Conservation (phyloP, 2,888 invertebrate genomes). For the Geotrupes spiniger region DNA sequence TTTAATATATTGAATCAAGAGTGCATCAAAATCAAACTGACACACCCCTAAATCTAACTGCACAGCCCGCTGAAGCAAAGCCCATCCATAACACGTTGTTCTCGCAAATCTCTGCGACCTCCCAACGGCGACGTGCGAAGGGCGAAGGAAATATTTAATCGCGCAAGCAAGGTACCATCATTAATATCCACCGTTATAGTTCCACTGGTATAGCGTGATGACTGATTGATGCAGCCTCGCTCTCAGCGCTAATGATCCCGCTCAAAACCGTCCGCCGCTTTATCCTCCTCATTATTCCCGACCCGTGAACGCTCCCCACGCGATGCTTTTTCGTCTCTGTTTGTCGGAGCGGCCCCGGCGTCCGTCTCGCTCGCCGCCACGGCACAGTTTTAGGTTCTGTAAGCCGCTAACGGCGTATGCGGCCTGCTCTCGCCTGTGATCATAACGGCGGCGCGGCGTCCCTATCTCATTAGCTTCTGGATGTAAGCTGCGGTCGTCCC, state of each 20-base stretch:
- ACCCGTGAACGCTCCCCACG: constrained; percentile 26
- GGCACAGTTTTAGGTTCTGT: constrained; percentile 14
- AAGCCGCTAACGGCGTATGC: constrained; percentile 20
- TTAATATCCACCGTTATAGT: constrained; percentile 40
- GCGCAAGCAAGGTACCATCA: constrained; percentile 32
- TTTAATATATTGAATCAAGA: too few species aligned
- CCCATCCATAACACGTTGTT: constrained; percentile 34
- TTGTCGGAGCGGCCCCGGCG: constrained; percentile 2
- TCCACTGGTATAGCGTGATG: constrained; percentile 36
- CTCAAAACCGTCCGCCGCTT: constrained; percentile 28
- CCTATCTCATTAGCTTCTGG: constrained; percentile 39
- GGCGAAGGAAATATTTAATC: constrained; percentile 26
- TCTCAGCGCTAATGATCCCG: constrained; percentile 38
- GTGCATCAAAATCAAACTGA: too few species aligned
- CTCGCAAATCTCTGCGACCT: constrained; percentile 29
- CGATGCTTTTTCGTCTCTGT: constrained; percentile 20
- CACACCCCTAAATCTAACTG: constrained; percentile 17
- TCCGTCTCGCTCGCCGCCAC: constrained; percentile 15
- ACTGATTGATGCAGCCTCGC: constrained; percentile 43
- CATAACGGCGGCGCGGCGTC: constrained; percentile 33
- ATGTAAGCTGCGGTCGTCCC: constrained; percentile 31
- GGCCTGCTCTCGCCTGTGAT: constrained; percentile 31
- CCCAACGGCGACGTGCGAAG: constrained; percentile 43
- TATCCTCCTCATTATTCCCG: constrained; percentile 29
- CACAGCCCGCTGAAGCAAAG: constrained; percentile 28